Conservation (phyloP, 2,113 vertebrate species). For the Mugil cephalus region DNA sequence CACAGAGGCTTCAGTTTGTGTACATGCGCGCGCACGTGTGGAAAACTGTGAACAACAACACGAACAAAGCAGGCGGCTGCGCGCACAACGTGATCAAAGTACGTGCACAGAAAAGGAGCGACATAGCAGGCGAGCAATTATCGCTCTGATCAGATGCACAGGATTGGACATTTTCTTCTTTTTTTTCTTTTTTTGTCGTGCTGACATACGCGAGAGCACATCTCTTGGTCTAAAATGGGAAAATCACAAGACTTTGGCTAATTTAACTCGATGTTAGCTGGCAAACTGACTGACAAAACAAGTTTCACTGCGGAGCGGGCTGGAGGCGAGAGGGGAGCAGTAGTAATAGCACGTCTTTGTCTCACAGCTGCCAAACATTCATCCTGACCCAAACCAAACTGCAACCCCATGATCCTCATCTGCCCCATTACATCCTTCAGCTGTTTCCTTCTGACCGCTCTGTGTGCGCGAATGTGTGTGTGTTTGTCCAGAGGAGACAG, state of each 20-base stretch:
- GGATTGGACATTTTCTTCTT: not conserved
- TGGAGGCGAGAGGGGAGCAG: slow-evolving; percentile 53
- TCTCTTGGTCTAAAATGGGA: slow-evolving; percentile 15
- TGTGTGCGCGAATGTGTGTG: slow-evolving; percentile 42
- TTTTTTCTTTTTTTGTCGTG: slow-evolving; percentile 18
- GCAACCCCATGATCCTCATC: slow-evolving; percentile 85
- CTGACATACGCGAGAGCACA: not conserved
- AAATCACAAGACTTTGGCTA: slow-evolving; percentile 62
- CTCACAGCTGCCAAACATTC: slow-evolving; percentile 73
- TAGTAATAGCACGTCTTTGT: slow-evolving; percentile 74
- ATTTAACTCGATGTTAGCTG: slow-evolving; percentile 15
- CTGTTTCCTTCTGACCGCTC: slow-evolving; percentile 72
- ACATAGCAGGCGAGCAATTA: slow-evolving; percentile 23
- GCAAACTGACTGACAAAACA: slow-evolving; percentile 64
- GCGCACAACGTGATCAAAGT: slow-evolving; percentile 33
- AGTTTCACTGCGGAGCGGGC: slow-evolving; percentile 42
- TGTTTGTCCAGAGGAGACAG: slow-evolving; percentile 68
- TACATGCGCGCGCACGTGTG: slow-evolving; percentile 15
- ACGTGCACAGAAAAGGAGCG: not conserved
- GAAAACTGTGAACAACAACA: slow-evolving; percentile 1
- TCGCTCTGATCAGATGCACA: slow-evolving; percentile 8
- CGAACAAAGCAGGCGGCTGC: slow-evolving; percentile 10
- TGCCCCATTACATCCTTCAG: slow-evolving; percentile 83
- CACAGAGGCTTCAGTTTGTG: slow-evolving; percentile 30
- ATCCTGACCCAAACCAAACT: slow-evolving; percentile 74